A percentile compares a stretch with the other conserved stretches of the same genome.
Evolutionary conservation across 2,888 invertebrate genomes (phyloP).

Genomic region (Eupithecia abbreviata): DNA sequence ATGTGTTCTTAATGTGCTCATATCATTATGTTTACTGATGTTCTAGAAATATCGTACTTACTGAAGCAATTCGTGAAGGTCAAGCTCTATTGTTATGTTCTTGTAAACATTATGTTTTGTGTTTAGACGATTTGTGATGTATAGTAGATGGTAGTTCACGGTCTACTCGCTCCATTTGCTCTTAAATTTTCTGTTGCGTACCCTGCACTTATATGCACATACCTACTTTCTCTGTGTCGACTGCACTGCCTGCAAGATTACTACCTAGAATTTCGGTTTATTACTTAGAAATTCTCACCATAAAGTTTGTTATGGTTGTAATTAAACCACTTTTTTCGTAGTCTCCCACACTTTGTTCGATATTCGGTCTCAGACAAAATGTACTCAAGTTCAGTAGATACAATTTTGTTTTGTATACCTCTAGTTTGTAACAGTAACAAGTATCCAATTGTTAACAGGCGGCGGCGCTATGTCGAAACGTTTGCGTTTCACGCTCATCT

Average conservation of each 20-base stretch:
- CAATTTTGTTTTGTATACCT: slow-evolving; percentile 15
- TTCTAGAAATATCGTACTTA: slow-evolving; percentile 61
- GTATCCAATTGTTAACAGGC: slow-evolving; percentile 51
- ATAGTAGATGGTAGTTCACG: slow-evolving; percentile 57
- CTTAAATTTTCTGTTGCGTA: slow-evolving; percentile 62
- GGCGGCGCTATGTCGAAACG: slow-evolving; percentile 55
- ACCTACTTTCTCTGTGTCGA: slow-evolving; percentile 64
- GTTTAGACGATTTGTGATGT: slow-evolving; percentile 41
- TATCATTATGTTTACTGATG: slow-evolving; percentile 43
- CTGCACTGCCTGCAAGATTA: slow-evolving; percentile 43
- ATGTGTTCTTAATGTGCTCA: slow-evolving; percentile 44
- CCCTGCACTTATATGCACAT: slow-evolving; percentile 58
- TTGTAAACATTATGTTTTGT: slow-evolving; percentile 38
- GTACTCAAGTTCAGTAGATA: slow-evolving; percentile 34
- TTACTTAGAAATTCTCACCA: slow-evolving; percentile 41
- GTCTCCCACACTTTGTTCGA: slow-evolving; percentile 47
- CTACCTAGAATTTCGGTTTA: slow-evolving; percentile 50
- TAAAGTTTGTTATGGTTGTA: slow-evolving; percentile 32
- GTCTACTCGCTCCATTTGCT: slow-evolving; percentile 66
- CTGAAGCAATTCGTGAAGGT: slow-evolving; percentile 65
- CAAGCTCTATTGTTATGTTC: slow-evolving; percentile 62
- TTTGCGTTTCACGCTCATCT: slow-evolving; percentile 58
- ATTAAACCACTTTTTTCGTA: slow-evolving; percentile 32
- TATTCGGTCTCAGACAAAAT: slow-evolving; percentile 48
- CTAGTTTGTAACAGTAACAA: slow-evolving; percentile 41